Conservation (phyloP, 2,113 vertebrate genomes). For the Arizona elegans region DNA sequence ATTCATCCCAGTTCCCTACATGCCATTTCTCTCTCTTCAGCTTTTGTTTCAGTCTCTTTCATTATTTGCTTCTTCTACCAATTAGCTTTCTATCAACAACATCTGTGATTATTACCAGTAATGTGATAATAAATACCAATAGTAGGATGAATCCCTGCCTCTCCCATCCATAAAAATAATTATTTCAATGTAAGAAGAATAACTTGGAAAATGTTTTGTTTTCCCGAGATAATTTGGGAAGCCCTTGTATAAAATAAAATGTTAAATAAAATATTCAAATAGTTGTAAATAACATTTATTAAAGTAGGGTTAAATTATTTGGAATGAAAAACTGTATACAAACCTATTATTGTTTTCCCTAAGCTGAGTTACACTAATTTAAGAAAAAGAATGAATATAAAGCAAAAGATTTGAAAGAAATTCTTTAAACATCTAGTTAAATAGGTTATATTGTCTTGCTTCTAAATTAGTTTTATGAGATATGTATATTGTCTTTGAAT, state of each 20-base stretch:
- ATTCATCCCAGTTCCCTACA: background rate
- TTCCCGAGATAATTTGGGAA: background rate
- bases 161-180: background rate
- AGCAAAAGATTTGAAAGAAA: background rate
- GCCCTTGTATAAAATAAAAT: background rate
- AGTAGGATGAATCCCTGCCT: background rate
- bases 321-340: background rate
- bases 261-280: background rate
- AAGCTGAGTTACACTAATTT: background rate
- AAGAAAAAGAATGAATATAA: background rate
- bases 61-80: background rate
- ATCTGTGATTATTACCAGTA: background rate
- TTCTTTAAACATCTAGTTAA: background rate
- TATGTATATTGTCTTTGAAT: background rate
- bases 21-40: background rate
- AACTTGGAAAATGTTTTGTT: background rate
- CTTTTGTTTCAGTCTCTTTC: background rate
- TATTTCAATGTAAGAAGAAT: background rate
- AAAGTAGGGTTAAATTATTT: background rate
- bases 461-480: background rate
- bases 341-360: background rate
- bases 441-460: background rate
- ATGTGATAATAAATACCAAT: background rate
- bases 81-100: background rate
- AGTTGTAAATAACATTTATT: background rate